These are phyloP conservation scores for Diploscapter pachys DNA, from an alignment of 1,140 invertebrate genomes.

Conservation along the genomic window DNA sequence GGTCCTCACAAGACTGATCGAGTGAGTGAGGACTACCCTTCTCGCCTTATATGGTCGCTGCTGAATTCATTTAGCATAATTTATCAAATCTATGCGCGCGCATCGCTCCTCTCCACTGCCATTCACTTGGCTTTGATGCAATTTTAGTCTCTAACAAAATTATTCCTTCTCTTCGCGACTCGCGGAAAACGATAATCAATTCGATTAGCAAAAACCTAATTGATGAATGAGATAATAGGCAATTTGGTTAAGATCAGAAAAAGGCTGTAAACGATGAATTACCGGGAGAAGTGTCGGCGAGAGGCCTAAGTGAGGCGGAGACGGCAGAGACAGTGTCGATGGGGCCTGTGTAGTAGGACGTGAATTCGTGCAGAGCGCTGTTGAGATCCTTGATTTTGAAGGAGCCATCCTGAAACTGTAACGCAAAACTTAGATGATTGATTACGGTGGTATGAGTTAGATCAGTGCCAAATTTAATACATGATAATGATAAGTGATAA, in stretches of 20 bases:
- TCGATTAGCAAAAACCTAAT: background rate
- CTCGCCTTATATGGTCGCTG: background rate
- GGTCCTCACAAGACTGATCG: background rate
- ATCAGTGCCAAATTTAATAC: background rate
- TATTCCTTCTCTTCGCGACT: background rate
- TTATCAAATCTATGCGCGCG: conserved; percentile 15
- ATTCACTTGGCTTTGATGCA: conserved; percentile 21
- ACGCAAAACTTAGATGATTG: background rate
- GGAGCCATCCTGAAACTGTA: conserved; percentile 19
- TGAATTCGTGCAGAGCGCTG: conserved; percentile 25
- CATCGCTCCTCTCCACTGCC: conserved; percentile 18
- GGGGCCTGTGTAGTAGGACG: conserved; percentile 20
- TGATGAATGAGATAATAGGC: background rate
- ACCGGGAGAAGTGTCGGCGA: conserved; percentile 18
- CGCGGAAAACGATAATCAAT: too few species aligned
- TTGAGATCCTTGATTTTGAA: conserved; percentile 28
- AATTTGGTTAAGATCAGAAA: too few species aligned
- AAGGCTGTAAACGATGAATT: too few species aligned
- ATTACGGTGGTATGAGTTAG: background rate
- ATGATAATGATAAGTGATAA: background rate
- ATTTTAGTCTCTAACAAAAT: conserved; percentile 13
- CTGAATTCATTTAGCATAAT: conserved; percentile 16
- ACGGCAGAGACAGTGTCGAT: conserved; percentile 15
- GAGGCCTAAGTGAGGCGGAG: conserved; percentile 15
- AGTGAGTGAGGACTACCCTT: too few species aligned